Base-by-base conservation (phyloP, 2,888 invertebrate species). In the Acrobasis repandana region DNA sequence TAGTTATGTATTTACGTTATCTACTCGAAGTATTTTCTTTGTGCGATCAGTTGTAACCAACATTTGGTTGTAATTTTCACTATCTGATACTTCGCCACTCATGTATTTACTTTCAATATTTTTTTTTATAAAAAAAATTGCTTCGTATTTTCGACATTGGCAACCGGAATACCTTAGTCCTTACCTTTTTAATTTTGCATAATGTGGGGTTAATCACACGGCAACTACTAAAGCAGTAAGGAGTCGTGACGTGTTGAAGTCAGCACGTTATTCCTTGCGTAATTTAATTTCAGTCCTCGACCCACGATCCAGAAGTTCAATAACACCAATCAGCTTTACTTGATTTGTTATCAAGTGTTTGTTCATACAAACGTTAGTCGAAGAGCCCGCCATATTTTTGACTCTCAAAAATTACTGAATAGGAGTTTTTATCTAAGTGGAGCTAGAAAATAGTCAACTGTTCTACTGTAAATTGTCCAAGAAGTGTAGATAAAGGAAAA, bases 281-380 rank as follows among this genome's bases (percentile, higher is more conserved):
- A 18, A 54, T 54, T 38, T 54, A 54, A 54, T 54, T 54, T 38
- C 38, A 38, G 54, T 54, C 38, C 54, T 14, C 38, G 54, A 38
- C 38, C 18, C 52, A 54, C 52, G 52, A 54, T 54, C 18, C 43
- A 14, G 38, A 38, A 54, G 54, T 54, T 54, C 54, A 54, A 54
- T 54, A 54, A 38, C 54, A 54, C 54, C 54, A 38, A 54, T 54
- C 20, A 38, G 38, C 54, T 18, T 54, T 18, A 54, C 18, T 18
- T 20, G 38, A 38, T 54, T 20, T 54, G 54, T 38, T 54, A 36
- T 54, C 20, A 20, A 38, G 18, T 54, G 38, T 54, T 43, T 54
- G 54, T 54, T 54, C 52, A 18, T 43, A 43, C 18, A 54, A 54
- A 18, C 38, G 38, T 38, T 54, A 38, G 38, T 14, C 54, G 8